Percentiles rank a stretch among this genome's conserved stretches.
Evolutionary conservation across 2,797 vertebrate genomes (phyloP).

Genomic region (Molossus molossus): DNA sequence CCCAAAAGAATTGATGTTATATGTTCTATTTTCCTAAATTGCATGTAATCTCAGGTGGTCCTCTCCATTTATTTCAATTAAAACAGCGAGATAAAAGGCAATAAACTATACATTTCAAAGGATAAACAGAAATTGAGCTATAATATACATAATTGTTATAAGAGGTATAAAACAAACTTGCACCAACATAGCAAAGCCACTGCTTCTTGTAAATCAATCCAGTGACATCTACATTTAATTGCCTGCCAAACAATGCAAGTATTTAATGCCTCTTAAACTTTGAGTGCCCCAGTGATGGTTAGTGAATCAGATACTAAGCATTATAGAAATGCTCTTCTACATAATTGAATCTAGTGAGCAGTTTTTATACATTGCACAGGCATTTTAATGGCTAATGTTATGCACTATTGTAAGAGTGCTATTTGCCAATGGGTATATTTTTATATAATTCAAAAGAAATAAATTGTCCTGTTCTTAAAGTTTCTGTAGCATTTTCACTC

Average conservation of each 20-base stretch:
- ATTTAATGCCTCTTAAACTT: constrained; percentile 74
- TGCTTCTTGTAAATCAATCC: constrained; percentile 64
- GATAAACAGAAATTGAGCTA: constrained; percentile 59
- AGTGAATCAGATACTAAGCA: constrained; percentile 75
- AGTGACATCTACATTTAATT: constrained; percentile 73
- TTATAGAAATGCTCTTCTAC: constrained; percentile 74
- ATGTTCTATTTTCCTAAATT: constrained; percentile 76
- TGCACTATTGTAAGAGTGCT: constrained; percentile 70
- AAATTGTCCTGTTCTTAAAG: constrained; percentile 58
- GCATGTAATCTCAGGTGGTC: constrained; percentile 10
- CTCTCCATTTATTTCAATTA: constrained; percentile 53
- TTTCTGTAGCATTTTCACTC: constrained; percentile 70
- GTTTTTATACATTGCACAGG: constrained; percentile 70
- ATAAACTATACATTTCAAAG: constrained; percentile 49
- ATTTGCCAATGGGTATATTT: constrained; percentile 66
- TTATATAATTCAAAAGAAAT: constrained; percentile 77
- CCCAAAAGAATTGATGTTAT: constrained; percentile 45
- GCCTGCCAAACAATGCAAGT: constrained; percentile 71
- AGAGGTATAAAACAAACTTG: constrained; percentile 40
- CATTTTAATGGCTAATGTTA: constrained; percentile 70
- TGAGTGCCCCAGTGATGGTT: constrained; percentile 38
- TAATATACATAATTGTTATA: constrained; percentile 63
- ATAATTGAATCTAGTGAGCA: constrained; percentile 82
- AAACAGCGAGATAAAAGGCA: constrained; percentile 53
- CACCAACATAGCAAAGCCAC: background rate